These are phyloP conservation scores for Cephus rjabovi DNA, from an alignment of 2,888 invertebrate species.

Conservation along the genomic window DNA sequence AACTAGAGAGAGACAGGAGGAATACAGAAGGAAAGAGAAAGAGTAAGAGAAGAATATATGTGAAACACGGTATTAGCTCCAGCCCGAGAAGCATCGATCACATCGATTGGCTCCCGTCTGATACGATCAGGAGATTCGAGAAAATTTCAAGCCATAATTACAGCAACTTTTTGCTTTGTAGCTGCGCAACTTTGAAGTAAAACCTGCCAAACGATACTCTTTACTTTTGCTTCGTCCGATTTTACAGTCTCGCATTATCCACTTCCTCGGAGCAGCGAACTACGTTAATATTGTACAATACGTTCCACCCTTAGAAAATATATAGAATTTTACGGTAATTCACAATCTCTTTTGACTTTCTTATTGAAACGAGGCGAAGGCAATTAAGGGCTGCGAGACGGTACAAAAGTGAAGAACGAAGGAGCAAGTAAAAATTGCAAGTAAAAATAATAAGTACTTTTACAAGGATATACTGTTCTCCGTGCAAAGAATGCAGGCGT, in stretches of 20 bases:
- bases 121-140: neutral
- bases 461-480: conserved; percentile 52
- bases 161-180: conserved; percentile 9
- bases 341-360: conserved; percentile 9
- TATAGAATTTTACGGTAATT: neutral
- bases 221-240: neutral
- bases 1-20: neutral
- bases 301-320: neutral
- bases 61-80: neutral
- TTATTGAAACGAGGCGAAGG: conserved; percentile 19
- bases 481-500: conserved; percentile 15
- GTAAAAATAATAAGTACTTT: conserved; percentile 35
- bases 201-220: neutral
- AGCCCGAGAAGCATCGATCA: neutral
- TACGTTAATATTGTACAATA: neutral
- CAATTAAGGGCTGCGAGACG: conserved; percentile 20
- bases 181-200: neutral
- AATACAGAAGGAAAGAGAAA: neutral
- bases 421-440: conserved; percentile 1
- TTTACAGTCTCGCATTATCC: neutral
- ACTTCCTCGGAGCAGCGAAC: neutral
- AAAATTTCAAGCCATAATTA: conserved; percentile 15
- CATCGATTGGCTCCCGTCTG: neutral
- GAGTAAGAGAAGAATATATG: neutral
- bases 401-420: conserved; percentile 17